phyloP scores from a whole-genome alignment of 2,797 vertebrate species.

The Acrossocheilus wenchowensis region DNA sequence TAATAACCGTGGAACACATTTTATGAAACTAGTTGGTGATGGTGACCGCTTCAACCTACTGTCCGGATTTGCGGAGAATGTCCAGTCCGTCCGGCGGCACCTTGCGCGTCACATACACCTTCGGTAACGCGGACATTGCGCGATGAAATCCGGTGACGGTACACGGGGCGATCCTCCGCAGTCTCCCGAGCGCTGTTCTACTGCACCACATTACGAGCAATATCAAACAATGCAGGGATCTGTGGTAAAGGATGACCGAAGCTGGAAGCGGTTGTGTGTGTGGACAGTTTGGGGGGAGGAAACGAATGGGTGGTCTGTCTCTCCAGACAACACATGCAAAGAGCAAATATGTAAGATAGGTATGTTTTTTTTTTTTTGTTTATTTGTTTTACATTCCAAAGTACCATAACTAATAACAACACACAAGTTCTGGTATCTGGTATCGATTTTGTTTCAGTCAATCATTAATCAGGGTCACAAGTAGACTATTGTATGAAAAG shows the following conservation, averaged over 20 bases:
- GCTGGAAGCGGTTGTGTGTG: conserved; percentile 41
- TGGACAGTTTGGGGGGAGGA: conserved; percentile 67
- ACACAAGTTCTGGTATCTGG: not conserved
- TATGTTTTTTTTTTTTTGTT: conserved; percentile 25
- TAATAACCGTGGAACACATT: not conserved
- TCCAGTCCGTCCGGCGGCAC: conserved; percentile 81
- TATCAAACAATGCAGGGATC: conserved; percentile 1
- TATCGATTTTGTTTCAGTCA: conserved; percentile 33
- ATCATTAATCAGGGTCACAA: conserved; percentile 16
- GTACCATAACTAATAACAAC: conserved; percentile 12
- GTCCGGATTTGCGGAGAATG: conserved; percentile 79
- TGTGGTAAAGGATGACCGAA: conserved; percentile 37
- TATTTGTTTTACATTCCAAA: conserved; percentile 43
- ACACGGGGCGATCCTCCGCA: conserved; percentile 70
- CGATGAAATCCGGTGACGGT: conserved; percentile 62
- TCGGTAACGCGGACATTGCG: conserved; percentile 73
- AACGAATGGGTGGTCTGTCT: conserved; percentile 35
- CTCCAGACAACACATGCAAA: not conserved
- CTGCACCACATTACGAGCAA: conserved; percentile 75
- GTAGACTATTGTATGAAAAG: not conserved
- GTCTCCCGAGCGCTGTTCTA: conserved; percentile 67
- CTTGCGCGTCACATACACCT: conserved; percentile 80
- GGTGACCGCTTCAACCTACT: conserved; percentile 71
- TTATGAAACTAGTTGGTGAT: not conserved
- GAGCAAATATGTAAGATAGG: conserved; percentile 6